Evolutionary conservation across 1,140 invertebrate genomes (phyloP).

Genomic region (Doryteuthis pealeii): DNA sequence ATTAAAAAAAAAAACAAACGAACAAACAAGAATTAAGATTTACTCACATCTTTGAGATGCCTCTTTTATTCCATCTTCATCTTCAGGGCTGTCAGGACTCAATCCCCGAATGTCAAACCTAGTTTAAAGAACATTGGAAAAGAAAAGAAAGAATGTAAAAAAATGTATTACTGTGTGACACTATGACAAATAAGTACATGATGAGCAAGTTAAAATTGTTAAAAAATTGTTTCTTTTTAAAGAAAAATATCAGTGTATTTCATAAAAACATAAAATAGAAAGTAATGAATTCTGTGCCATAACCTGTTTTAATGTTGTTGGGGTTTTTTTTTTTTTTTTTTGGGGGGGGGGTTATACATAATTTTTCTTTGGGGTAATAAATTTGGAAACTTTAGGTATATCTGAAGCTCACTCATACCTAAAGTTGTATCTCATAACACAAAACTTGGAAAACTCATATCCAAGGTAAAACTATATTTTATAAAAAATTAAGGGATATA

Average conservation of each 20-base stretch:
- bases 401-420: no score
- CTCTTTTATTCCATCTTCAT: conserved; percentile 81
- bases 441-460: no score
- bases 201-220: not conserved
- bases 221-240: not conserved
- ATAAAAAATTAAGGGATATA: no score
- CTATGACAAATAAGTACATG: not conserved
- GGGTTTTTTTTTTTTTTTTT: not conserved
- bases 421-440: no score
- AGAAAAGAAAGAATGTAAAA: conserved; percentile 7
- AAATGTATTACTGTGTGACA: conserved; percentile 13
- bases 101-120: conserved; percentile 86
- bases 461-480: no score
- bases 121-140: conserved; percentile 7
- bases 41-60: conserved; percentile 69
- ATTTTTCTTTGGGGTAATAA: no score
- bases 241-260: not conserved
- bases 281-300: not conserved
- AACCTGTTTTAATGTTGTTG: not conserved
- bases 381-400: no score
- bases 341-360: no score
- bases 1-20: no score
- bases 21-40: no score
- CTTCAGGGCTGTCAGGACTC: conserved; percentile 81
- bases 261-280: not conserved